Percentiles rank a stretch among this genome's conserved stretches.
These are phyloP conservation scores for Turritopsis dohrnii DNA, from an alignment of 30 jellyfish, hydroid and myxozoan genomes.

Conservation along the genomic window DNA sequence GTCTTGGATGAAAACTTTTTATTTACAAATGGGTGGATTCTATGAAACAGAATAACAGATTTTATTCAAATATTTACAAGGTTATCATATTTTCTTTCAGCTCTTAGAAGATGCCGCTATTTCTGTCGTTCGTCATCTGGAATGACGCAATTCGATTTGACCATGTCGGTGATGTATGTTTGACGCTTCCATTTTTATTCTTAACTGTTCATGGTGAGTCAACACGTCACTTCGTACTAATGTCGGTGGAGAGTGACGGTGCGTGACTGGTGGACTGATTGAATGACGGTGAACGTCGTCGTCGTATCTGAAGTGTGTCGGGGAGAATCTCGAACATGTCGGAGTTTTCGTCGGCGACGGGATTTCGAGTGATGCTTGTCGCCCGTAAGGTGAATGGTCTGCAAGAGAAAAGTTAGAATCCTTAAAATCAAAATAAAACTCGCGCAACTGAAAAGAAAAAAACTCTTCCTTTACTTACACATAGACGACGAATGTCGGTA, in stretches of 20 bases:
- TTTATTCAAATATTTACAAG: background rate
- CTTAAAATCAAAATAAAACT: background rate
- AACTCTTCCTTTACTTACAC: constrained; percentile 13
- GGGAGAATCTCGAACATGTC: constrained; percentile 9
- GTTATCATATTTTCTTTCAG: background rate
- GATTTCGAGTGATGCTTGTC: background rate
- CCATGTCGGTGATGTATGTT: constrained; percentile 27
- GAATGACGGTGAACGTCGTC: constrained; percentile 46
- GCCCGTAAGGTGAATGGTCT: constrained; percentile 10
- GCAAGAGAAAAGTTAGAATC: background rate
- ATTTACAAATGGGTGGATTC: background rate
- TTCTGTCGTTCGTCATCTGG: background rate
- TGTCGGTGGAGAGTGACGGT: constrained; percentile 27
- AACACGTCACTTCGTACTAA: constrained; percentile 19
- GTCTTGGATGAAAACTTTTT: background rate
- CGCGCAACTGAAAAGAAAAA: background rate
- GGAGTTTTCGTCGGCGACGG: constrained; percentile 37
- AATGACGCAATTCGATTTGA: constrained; percentile 20
- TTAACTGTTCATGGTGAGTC: constrained; percentile 12
- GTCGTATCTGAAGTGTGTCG: constrained; percentile 23
- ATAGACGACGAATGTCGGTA: background rate
- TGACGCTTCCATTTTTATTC: constrained; percentile 24
- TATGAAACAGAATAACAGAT: background rate
- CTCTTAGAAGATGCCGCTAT: background rate
- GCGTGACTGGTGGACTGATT: constrained; percentile 22